Percentiles rank a stretch among this genome's conserved stretches.
Evolutionary conservation across 2,888 invertebrate species (phyloP).

Genomic region (Dicyrtomina minuta): DNA sequence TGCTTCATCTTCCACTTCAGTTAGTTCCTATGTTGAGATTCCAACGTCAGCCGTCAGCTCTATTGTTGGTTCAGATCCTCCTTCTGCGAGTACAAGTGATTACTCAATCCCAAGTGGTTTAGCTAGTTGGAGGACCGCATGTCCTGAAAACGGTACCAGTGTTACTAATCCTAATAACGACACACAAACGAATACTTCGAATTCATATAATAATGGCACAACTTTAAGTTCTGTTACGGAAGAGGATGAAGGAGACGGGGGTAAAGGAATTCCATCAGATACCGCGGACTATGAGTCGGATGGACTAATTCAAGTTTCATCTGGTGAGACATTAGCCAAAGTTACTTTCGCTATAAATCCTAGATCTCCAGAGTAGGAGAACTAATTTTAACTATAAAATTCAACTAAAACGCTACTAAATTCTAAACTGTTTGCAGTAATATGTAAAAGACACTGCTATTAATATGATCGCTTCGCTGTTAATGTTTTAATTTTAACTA

Average conservation of each 20-base stretch:
- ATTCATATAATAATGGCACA: slow-evolving; percentile 6
- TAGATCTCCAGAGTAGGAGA: not conserved
- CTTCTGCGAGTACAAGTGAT: not conserved
- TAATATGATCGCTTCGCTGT: too few relatives aligned
- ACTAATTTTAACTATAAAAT: too few relatives aligned
- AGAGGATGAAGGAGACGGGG: slow-evolving; percentile 23
- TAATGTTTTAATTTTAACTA: too few relatives aligned
- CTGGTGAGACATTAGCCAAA: slow-evolving; percentile 26
- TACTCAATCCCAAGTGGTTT: not conserved
- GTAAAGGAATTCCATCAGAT: not conserved
- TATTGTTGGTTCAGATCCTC: not conserved
- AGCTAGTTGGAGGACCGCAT: too few relatives aligned
- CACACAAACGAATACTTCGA: not conserved
- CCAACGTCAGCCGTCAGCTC: slow-evolving; percentile 25
- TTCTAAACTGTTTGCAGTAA: too few relatives aligned
- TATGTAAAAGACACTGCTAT: too few relatives aligned
- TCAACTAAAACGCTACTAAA: too few relatives aligned
- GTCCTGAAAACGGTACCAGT: too few relatives aligned
- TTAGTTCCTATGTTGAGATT: slow-evolving; percentile 28
- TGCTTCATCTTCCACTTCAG: not conserved
- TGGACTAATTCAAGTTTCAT: slow-evolving; percentile 15
- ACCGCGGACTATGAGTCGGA: too few relatives aligned
- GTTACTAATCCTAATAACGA: too few relatives aligned
- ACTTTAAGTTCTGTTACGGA: slow-evolving; percentile 28
- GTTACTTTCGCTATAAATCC: slow-evolving; percentile 20